Percentiles rank a stretch among this genome's conserved stretches.
phyloP scores from a whole-genome alignment of 2,797 vertebrate genomes.

The Lateolabrax maculatus region DNA sequence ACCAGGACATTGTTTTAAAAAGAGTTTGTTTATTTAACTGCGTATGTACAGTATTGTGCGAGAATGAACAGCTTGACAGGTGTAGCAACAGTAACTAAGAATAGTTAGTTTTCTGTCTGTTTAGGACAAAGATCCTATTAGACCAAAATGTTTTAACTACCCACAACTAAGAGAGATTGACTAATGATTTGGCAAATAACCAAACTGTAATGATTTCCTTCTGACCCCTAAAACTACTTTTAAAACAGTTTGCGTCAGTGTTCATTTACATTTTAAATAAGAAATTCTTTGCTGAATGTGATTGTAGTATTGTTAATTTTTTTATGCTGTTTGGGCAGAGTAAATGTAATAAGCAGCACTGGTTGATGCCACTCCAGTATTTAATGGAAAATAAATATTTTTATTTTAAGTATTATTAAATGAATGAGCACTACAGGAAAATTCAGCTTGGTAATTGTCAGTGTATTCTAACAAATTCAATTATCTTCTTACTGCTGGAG shows the following conservation, averaged over 20 bases:
- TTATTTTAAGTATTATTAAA: constrained; percentile 29
- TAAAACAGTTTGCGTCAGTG: not conserved
- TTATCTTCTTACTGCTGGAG: constrained; percentile 36
- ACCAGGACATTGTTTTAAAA: too few species aligned
- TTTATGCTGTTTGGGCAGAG: not conserved
- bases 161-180: not conserved
- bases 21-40: too few species aligned
- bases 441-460: constrained; percentile 25
- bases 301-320: not conserved
- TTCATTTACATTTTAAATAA: not conserved
- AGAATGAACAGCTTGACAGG: too few species aligned
- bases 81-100: too few species aligned
- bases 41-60: too few species aligned
- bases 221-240: not conserved
- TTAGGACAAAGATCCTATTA: too few species aligned
- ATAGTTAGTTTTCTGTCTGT: too few species aligned
- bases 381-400: constrained; percentile 16
- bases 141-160: not conserved
- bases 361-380: not conserved
- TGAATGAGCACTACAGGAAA: constrained; percentile 25
- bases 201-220: not conserved
- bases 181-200: not conserved
- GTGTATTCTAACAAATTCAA: constrained; percentile 48
- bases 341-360: constrained; percentile 3
- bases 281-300: not conserved